phyloP scores from a whole-genome alignment of 2,797 vertebrate genomes.

The Dendrocincla tyrannina region DNA sequence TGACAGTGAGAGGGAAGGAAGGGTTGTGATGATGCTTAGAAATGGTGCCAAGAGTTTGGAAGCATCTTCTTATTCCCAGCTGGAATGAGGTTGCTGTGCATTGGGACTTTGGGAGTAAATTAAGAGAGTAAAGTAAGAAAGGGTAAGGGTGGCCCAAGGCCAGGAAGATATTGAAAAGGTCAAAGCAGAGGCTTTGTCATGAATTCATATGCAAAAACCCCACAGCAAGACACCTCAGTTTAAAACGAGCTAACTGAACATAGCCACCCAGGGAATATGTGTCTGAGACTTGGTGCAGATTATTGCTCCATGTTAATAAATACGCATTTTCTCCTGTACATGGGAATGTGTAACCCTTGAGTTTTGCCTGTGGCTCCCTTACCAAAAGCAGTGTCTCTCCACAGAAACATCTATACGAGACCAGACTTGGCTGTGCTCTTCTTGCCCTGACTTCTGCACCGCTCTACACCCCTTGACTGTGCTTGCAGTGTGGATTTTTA shows the following conservation, averaged over 20 bases:
- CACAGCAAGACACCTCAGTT: neutral
- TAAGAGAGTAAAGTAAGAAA: slow-evolving; percentile 20
- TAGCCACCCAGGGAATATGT: neutral
- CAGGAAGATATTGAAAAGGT: neutral
- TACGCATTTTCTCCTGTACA: neutral
- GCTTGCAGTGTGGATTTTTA: slow-evolving; percentile 23
- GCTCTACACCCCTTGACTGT: neutral
- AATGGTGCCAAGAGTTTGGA: neutral
- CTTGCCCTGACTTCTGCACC: neutral
- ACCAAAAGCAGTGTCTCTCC: neutral
- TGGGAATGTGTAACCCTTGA: neutral
- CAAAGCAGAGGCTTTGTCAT: neutral
- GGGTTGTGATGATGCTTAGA: neutral
- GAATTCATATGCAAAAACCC: neutral
- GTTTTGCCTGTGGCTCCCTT: neutral
- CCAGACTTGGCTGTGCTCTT: neutral
- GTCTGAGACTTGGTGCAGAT: neutral
- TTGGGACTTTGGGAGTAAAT: neutral
- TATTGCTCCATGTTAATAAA: slow-evolving; percentile 4
- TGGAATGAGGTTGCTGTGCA: neutral
- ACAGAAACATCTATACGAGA: neutral
- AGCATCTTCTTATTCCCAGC: neutral
- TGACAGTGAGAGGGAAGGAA: neutral
- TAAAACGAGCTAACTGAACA: neutral
- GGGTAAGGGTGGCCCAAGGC: neutral